Evolutionary conservation across 1,140 invertebrate species (phyloP), one percentile per base, ranked within the genome.

Genomic region (Venustaconcha ellipsiformis): DNA sequence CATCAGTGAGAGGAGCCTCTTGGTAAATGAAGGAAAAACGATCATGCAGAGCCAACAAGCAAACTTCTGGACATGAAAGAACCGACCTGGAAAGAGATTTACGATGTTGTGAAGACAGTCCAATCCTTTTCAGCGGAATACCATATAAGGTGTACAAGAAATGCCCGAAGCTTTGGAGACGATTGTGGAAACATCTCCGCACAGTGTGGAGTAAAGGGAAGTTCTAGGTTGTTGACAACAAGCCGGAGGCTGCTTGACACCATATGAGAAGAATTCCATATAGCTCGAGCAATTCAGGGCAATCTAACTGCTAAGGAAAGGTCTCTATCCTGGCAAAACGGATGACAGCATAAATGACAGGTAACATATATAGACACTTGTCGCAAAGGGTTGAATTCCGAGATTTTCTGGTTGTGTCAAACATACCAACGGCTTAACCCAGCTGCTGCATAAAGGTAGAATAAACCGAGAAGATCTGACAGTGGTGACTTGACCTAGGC

Each of bases 231-330:
- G 26, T 30, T 30, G 26, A 30, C 26, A 30, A 30, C 26, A 30
- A 30, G 26, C 26, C 4, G 26, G 2, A 30, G 26, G 26, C 0
- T 30, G 26, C 26, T 30, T 30, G 26, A 30, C 26, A 30, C 26
- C 26, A 30, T 30, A 30, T 2, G 26, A 30, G 26, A 30, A 30
- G 26, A 30, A 80, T 57, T 76, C 73, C 2, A 67, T 65, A 55
- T 65, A 14, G 17, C 78, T 82, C 37, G 69, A 70, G 20, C 78
- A 82, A 62, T 82, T 80, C 55, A 23, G 73, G 14, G 80, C 74
- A 26, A 78, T 76, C 26, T 78, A 72, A 62, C 58, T 80, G 26
- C 60, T 75, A 13, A 80, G 70, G 66, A 14, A 74, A 74, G 59
- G 70, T 37, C 30, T 66, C 67, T 26, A 48, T 66, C 17, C 13